phyloP scores from a whole-genome alignment of 2,797 vertebrate species.

The Sebastes matsubarae region DNA sequence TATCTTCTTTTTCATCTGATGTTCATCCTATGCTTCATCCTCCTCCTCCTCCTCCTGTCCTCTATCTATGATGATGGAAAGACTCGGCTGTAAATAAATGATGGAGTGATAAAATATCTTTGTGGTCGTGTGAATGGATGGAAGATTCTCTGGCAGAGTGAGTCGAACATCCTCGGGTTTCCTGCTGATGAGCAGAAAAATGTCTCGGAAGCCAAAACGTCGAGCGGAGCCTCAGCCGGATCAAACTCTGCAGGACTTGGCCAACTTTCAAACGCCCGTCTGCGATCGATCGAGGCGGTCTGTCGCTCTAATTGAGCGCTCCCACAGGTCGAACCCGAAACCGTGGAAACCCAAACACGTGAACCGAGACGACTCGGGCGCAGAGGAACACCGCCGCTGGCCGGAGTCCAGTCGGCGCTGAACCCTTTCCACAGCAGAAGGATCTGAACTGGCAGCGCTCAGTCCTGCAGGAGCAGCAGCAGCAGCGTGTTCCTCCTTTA shows the following conservation, averaged over 20 bases:
- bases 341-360: constrained; percentile 20
- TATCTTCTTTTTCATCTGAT: background rate
- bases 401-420: constrained; percentile 27
- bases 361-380: constrained; percentile 14
- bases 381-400: constrained; percentile 5
- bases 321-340: constrained; percentile 41
- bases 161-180: constrained; percentile 26
- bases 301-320: constrained; percentile 54
- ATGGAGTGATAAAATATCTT: background rate
- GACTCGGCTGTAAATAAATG: background rate
- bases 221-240: constrained; percentile 4
- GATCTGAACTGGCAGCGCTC: background rate
- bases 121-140: background rate
- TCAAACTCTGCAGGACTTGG: constrained; percentile 27
- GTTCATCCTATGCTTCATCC: background rate
- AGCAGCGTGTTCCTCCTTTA: background rate
- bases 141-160: constrained; percentile 20
- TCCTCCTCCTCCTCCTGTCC: background rate
- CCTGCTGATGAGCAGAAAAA: constrained; percentile 20
- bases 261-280: constrained; percentile 36
- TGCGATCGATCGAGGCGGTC: constrained; percentile 42
- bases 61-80: background rate
- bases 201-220: constrained; percentile 9
- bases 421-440: background rate
- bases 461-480: constrained; percentile 22